Evolutionary conservation across 2,888 invertebrate species (phyloP), one percentile per base, ranked within the genome.

Genomic region (Poecilus cupreus): DNA sequence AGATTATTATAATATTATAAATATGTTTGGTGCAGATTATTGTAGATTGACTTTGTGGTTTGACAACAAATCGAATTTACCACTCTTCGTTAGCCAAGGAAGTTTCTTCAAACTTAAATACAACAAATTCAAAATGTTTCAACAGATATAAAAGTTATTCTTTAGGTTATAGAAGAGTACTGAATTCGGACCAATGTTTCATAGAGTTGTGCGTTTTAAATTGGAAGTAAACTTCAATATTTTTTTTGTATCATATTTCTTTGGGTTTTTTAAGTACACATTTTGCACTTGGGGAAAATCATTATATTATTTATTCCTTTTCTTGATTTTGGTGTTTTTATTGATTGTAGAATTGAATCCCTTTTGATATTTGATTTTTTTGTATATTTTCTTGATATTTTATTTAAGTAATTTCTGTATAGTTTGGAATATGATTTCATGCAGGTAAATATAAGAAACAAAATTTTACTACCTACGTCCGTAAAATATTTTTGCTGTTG

Each of bases 401-500:
- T 18, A 32, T 68, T 68, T 37, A 32, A 20, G 64, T 68, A 68
- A 18, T 68, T 68, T 68, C 32, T 68, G 64, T 68, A 68, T 37
- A 18, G 64, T 68, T 68, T 68, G 64, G 32, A 13, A 13, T 68
- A 68, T 68, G 13, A 68, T 32, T 68, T 68, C 5, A 13, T 32
- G 18, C 13, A 68, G 37, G 18, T 68, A 68, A 68, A 68, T 68
- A 68, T 68, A 68, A 68, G 64, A 37, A 68, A 26, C 16, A 68
- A 18, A 18, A 26, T 43, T 43, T 43, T 43, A 43, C 1, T n/a
- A 43, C 10, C n/a, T 22, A n/a, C 1, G n/a, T n/a, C n/a, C n/a
- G n/a, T n/a, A n/a, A n/a, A 2, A 2, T 32, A 2, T 32, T 1
- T 32, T 60, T 60, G 20, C 24, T 60, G 6, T 60, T n/a, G n/a